Evolutionary conservation across 2,797 vertebrate genomes (phyloP), one percentile per base, ranked within the genome.

Genomic region (Chelonia mydas): DNA sequence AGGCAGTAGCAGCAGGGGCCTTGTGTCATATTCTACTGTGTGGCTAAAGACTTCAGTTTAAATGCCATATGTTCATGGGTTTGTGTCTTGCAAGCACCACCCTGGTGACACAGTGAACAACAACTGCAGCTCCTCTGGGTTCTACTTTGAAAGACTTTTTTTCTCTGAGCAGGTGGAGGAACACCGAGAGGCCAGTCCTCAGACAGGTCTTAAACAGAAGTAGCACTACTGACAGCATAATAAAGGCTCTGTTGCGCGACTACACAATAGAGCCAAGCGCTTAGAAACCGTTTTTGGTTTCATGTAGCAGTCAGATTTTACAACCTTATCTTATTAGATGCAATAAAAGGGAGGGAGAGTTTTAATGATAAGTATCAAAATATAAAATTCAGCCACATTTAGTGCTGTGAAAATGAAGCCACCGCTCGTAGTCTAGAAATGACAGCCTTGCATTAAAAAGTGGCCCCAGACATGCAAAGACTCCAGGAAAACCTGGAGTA

Each of bases 401-500:
- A 49, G 37, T 27, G 37, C 45, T 25, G 79, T 50, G 51, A 92
- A 96, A 92, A 92, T 57, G 87, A 94, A 92, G 76, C 86, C 96
- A 90, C 94, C 94, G 92, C 94, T 93, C 84, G 79, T 41, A 93
- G 91, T 96, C 79, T 84, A 88, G 59, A 96, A 95, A 79, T 83
- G 89, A 95, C 81, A 89, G 81, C 16, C 74, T 87, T 87, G 94
- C 88, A 94, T 94, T 97, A 93, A 93, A 96, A 96, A 95, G 85
- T 1, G 3, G 77, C 88, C 91, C 86, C 57, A 93, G 96, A 92
- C 90, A 95, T 87, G 94, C 90, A 90, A 96, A 96, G 83, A 28
- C 94, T 87, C 92, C 88, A 87, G 92, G 88, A 94, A 94, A 97
- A 96, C 93, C 88, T 94, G 91, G 93, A 97, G 90, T 93, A 97